Base-by-base conservation (phyloP, 2,797 vertebrate genomes). In the Enteromius thamalakanensis region DNA sequence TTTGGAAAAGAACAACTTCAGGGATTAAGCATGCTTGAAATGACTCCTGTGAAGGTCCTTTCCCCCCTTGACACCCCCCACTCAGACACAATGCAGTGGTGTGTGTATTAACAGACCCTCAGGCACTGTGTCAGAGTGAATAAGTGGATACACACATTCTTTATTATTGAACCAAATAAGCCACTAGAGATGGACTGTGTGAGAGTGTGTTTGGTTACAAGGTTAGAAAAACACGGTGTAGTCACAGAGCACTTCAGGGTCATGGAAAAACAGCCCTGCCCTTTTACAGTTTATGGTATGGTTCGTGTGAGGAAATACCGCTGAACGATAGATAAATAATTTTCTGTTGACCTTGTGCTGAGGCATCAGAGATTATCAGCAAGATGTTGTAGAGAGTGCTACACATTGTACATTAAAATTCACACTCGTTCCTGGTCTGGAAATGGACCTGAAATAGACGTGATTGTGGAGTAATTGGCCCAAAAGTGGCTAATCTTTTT, bases 151-250 rank as follows among this genome's bases (percentile, higher is more conserved):
- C 80, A 80, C 51, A 81, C 74, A 82, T 69, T 80, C 81, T 87
- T 87, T 87, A 87, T 88, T 85, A 87, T 85, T 83, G 69, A 76
- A 75, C 79, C 78, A 85, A 80, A 84, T 74, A 85, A 81, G 69
- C 84, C 83, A 71, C 85, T 64, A 81, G 78, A 87, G 85, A 87
- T 79, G 37, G 19, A 34, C 51, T 86, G 26, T 80, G 37, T 76
- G 64, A 68, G 68, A 68, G 82, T 85, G 60, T 85, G 65, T 71
- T 26, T 76, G 70, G 45, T 84, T 71, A 65, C 65, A 84, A 80
- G 82, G 82, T 76, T 79, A 74, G 40, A 34, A 83, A 45, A 80
- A 80, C 76, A 83, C 29, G 9, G 49, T 65, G 12, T 12, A 71
- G 68, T 65, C 79, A 72, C 74, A 40, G 65, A 69, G 51, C 34